Conservation (phyloP, 2,797 vertebrate genomes). For the Psittacula derbiana region DNA sequence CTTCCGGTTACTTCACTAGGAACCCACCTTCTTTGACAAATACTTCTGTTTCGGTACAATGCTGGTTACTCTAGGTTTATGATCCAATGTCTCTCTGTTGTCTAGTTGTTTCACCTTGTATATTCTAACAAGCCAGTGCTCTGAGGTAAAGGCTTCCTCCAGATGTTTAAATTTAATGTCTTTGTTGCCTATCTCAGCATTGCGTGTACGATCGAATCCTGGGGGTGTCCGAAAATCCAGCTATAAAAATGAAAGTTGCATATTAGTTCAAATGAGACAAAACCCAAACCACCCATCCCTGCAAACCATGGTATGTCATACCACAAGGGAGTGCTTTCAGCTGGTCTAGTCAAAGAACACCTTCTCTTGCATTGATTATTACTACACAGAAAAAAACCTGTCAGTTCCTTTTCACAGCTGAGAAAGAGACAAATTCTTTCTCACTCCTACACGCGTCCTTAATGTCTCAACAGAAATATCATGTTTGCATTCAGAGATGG, state of each 20-base stretch:
- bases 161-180: slow-evolving; percentile 98
- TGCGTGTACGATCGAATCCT: slow-evolving; percentile 96
- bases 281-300: not conserved
- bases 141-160: slow-evolving; percentile 98
- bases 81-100: slow-evolving; percentile 92
- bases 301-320: not conserved
- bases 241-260: slow-evolving; percentile 70
- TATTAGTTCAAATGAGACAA: not conserved
- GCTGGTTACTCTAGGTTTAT: slow-evolving; percentile 90
- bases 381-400: not conserved
- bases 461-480: not conserved
- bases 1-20: slow-evolving; percentile 28
- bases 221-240: slow-evolving; percentile 98
- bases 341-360: not conserved
- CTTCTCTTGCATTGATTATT: not conserved
- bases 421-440: not conserved
- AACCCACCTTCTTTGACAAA: slow-evolving; percentile 97
- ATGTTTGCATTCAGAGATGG: not conserved
- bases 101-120: slow-evolving; percentile 98
- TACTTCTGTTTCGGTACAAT: slow-evolving; percentile 94
- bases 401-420: not conserved
- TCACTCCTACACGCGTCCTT: not conserved
- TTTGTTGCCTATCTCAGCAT: slow-evolving; percentile 99
- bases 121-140: slow-evolving; percentile 99
- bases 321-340: not conserved